Conservation (phyloP, 2,888 invertebrate species). For the Lutraria lutraria region DNA sequence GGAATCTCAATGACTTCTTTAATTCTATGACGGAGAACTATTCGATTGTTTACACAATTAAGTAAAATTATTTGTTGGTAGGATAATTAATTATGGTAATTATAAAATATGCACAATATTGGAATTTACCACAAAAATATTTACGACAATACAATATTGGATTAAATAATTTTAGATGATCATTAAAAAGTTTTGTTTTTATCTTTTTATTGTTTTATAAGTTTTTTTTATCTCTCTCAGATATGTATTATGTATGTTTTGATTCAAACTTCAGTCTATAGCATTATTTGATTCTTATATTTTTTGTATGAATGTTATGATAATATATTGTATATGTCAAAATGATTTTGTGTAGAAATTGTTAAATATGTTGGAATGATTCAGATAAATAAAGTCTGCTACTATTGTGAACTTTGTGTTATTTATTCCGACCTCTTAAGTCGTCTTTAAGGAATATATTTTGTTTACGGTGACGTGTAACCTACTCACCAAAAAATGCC, state of each 20-base stretch:
- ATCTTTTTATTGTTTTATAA: neutral
- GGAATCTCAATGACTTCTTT: too few species aligned
- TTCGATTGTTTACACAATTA: too few species aligned
- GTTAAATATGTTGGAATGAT: conserved; percentile 28
- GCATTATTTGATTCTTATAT: conserved; percentile 11
- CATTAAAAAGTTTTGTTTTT: neutral
- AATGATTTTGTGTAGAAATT: conserved; percentile 36
- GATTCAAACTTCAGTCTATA: neutral
- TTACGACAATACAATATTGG: neutral
- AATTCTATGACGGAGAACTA: too few species aligned
- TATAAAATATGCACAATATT: too few species aligned
- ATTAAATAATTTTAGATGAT: neutral
- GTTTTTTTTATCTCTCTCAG: neutral
- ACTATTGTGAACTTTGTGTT: conserved; percentile 39
- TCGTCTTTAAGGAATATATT: too few species aligned
- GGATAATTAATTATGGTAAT: too few species aligned
- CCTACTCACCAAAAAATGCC: too few species aligned
- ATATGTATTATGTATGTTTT: conserved; percentile 1
- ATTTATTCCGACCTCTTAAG: neutral
- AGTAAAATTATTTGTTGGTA: too few species aligned
- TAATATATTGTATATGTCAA: conserved; percentile 10
- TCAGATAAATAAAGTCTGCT: conserved; percentile 48
- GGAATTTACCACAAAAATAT: too few species aligned
- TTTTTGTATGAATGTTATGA: conserved; percentile 16
- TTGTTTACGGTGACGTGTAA: too few species aligned